Conservation (phyloP, 2,113 vertebrate species). For the Pampusana beccarii region DNA sequence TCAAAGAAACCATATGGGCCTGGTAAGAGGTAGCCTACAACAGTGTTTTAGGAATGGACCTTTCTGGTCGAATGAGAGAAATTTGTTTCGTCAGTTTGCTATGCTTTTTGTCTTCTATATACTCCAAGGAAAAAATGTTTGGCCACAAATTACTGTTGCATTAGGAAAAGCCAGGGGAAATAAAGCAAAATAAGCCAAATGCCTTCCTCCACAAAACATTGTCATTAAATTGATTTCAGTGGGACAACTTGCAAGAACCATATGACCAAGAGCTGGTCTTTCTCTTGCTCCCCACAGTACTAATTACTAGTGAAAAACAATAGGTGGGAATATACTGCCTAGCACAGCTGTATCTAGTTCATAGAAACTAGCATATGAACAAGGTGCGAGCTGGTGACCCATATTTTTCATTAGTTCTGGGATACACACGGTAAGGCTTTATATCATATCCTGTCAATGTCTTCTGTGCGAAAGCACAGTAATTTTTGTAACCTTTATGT, state of each 20-base stretch:
- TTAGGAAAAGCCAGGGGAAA: not conserved
- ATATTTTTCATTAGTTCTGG: not conserved
- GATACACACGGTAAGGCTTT: not conserved
- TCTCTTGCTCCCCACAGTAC: not conserved
- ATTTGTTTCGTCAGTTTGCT: not conserved
- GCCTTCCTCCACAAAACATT: not conserved
- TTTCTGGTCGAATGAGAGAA: not conserved
- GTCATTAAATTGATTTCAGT: constrained; percentile 33
- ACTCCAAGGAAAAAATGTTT: not conserved
- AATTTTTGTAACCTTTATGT: not conserved
- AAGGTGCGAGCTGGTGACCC: not conserved
- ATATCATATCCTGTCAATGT: not conserved
- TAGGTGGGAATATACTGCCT: not conserved
- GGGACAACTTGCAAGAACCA: not conserved
- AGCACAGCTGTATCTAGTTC: not conserved
- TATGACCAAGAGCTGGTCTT: not conserved
- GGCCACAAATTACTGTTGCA: not conserved
- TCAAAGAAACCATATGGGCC: not conserved
- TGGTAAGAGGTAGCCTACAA: not conserved
- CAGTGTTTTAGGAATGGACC: not conserved
- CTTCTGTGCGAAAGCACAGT: not conserved
- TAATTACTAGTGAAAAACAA: constrained; percentile 10
- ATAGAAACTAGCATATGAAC: not conserved
- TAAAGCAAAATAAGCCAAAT: not conserved
- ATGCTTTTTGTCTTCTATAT: not conserved